A percentile compares a stretch with the other conserved stretches of the same genome.
Conservation (phyloP, 2,797 vertebrate genomes). For the Lepidocolaptes lacrymiger region DNA sequence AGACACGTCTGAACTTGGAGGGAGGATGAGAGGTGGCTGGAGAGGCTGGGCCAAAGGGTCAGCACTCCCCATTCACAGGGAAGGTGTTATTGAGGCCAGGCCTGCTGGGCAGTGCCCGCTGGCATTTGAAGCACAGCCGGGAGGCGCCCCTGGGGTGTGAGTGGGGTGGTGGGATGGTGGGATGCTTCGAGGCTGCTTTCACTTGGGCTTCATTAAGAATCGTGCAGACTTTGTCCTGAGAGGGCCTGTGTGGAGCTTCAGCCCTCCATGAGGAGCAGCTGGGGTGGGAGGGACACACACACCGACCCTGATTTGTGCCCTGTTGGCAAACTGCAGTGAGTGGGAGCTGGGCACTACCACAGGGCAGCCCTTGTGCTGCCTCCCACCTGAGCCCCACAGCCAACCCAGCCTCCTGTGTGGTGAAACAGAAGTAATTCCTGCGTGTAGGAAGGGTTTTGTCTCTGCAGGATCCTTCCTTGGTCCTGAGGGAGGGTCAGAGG, state of each 20-base stretch:
- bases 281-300: slow-evolving; percentile 34
- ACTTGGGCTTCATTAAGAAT: slow-evolving; percentile 80
- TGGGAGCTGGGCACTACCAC: slow-evolving; percentile 25
- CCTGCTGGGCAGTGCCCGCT: slow-evolving; percentile 44
- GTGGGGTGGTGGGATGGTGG: background rate
- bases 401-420: background rate
- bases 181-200: slow-evolving; percentile 79
- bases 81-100: slow-evolving; percentile 5
- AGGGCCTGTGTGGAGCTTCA: slow-evolving; percentile 47
- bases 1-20: slow-evolving; percentile 78
- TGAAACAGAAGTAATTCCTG: background rate
- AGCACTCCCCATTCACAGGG: slow-evolving; percentile 56
- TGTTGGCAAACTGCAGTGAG: slow-evolving; percentile 68
- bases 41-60: slow-evolving; percentile 64
- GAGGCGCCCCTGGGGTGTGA: slow-evolving; percentile 45
- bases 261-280: slow-evolving; percentile 62
- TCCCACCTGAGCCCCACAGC: background rate
- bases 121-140: slow-evolving; percentile 65
- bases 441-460: background rate
- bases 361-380: slow-evolving; percentile 55
- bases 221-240: slow-evolving; percentile 77
- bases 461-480: background rate
- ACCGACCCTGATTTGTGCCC: slow-evolving; percentile 52
- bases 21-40: slow-evolving; percentile 78
- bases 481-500: background rate